Conservation (phyloP, 1,140 invertebrate genomes). For the Drusus annulatus region DNA sequence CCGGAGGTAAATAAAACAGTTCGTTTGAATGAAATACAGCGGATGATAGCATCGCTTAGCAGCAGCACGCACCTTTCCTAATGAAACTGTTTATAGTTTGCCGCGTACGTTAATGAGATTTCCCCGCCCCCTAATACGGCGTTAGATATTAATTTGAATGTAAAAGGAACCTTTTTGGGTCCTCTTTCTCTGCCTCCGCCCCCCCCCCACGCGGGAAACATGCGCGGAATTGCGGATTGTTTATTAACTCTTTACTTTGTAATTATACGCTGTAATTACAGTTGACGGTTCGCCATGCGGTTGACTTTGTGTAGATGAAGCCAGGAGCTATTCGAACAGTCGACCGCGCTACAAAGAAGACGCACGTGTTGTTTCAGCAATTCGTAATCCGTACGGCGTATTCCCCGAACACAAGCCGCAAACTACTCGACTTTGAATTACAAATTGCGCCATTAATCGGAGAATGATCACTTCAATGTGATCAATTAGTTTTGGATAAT, state of each 20-base stretch:
- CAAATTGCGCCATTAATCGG: background rate
- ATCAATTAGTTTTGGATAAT: conserved; percentile 5
- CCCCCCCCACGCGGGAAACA: background rate
- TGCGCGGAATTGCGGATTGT: conserved; percentile 51
- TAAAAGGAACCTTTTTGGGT: conserved; percentile 42
- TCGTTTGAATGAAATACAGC: conserved; percentile 51
- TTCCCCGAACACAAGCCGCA: background rate
- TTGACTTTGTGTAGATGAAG: conserved; percentile 16
- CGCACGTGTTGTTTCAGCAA: conserved; percentile 1
- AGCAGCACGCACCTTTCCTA: conserved; percentile 45
- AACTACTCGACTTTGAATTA: conserved; percentile 7
- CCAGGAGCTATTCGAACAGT: background rate
- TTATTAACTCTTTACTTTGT: conserved; percentile 57
- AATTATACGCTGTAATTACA: conserved; percentile 56
- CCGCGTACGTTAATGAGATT: conserved; percentile 53
- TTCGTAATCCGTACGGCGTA: background rate
- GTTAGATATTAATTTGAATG: conserved; percentile 47
- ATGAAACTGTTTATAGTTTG: conserved; percentile 55
- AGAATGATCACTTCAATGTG: conserved; percentile 10
- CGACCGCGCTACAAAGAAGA: background rate
- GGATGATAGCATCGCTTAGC: conserved; percentile 44
- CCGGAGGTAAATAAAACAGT: conserved; percentile 35
- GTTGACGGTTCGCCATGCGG: conserved; percentile 41
- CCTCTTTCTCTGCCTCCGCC: background rate
- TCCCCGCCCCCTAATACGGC: conserved; percentile 16